Conservation (phyloP, 2,113 vertebrate genomes). For the Pterophyllum scalare region DNA sequence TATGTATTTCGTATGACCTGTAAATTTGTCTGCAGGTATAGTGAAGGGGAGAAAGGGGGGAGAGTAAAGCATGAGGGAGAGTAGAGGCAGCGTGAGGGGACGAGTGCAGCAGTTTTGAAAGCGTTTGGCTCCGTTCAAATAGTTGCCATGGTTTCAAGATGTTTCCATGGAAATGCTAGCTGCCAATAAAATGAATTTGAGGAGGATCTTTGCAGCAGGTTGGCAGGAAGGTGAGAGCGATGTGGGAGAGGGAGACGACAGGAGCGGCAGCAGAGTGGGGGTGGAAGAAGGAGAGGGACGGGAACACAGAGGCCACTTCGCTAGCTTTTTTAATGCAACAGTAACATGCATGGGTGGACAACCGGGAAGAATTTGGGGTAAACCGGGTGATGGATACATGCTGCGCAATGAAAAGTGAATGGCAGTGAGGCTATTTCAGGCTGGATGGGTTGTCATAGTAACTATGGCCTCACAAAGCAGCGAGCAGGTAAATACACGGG, state of each 20-base stretch:
- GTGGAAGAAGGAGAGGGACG: neutral
- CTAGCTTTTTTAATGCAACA: constrained; percentile 13
- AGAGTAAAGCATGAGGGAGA: constrained; percentile 29
- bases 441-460: constrained; percentile 74
- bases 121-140: constrained; percentile 80
- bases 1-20: neutral
- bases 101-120: constrained; percentile 77
- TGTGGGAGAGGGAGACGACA: constrained; percentile 21
- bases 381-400: constrained; percentile 61
- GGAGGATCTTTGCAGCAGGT: constrained; percentile 77
- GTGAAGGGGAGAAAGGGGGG: constrained; percentile 2
- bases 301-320: neutral
- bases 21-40: constrained; percentile 18
- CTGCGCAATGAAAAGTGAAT: constrained; percentile 52
- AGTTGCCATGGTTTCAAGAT: constrained; percentile 84
- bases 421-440: constrained; percentile 73
- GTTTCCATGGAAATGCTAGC: constrained; percentile 86
- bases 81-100: constrained; percentile 45
- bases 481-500: constrained; percentile 65
- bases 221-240: constrained; percentile 72
- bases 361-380: constrained; percentile 27
- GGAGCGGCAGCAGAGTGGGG: neutral
- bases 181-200: constrained; percentile 84
- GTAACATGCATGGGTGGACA: neutral
- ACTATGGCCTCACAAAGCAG: constrained; percentile 60